These are phyloP conservation scores for Eueides isabella DNA, from an alignment of 1,140 invertebrate species.

Conservation along the genomic window DNA sequence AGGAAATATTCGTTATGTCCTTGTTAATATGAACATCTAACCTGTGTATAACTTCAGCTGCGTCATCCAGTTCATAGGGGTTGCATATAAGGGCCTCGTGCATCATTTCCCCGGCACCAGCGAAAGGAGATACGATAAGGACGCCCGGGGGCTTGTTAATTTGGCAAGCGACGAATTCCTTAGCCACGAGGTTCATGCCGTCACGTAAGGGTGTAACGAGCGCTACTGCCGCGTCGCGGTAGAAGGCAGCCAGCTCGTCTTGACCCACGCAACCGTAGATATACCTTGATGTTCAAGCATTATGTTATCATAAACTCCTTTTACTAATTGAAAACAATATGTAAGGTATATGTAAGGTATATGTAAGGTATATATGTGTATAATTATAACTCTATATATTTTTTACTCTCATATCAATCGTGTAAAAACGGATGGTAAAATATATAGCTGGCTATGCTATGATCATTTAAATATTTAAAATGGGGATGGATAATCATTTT, in stretches of 20 bases:
- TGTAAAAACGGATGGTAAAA: too few species aligned
- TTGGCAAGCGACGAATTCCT: constrained; percentile 96
- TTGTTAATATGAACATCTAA: constrained; percentile 45
- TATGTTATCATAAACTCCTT: too few species aligned
- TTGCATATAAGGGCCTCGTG: constrained; percentile 95
- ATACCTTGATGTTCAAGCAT: constrained; percentile 80
- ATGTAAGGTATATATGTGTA: too few species aligned
- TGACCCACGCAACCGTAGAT: constrained; percentile 95
- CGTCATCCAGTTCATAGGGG: constrained; percentile 94
- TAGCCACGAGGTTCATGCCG: constrained; percentile 97
- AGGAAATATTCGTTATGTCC: too few species aligned
- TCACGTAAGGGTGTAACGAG: constrained; percentile 93
- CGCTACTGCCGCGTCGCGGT: constrained; percentile 92
- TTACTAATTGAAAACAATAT: too few species aligned
- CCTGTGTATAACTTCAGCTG: constrained; percentile 93
- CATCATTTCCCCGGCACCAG: constrained; percentile 95
- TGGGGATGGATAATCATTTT: too few species aligned
- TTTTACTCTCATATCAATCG: too few species aligned
- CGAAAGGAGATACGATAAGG: constrained; percentile 94
- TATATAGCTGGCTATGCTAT: too few species aligned
- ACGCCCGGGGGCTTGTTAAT: constrained; percentile 94
- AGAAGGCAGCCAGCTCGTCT: constrained; percentile 92
- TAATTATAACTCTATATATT: too few species aligned
- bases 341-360: too few species aligned
- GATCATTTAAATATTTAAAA: too few species aligned